Evolutionary conservation across 2,113 vertebrate genomes (phyloP).

Genomic region (Dermatemys mawii): DNA sequence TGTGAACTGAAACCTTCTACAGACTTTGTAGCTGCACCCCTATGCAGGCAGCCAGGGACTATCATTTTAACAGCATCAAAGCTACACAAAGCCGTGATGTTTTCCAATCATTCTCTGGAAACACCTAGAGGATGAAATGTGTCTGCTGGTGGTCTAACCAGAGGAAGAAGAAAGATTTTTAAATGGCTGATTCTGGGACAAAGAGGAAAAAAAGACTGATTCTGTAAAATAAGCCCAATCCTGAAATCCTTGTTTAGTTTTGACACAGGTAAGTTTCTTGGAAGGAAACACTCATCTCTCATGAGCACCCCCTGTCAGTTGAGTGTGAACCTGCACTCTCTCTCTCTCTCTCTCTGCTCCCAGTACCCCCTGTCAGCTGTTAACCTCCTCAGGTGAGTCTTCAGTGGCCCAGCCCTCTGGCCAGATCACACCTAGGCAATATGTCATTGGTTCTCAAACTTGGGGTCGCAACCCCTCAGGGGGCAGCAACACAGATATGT

Average conservation of each 20-base stretch:
- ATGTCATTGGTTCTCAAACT: no score
- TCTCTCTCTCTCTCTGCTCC: background rate
- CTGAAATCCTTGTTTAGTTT: constrained; percentile 29
- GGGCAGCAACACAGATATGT: no score
- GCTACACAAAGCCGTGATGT: constrained; percentile 19
- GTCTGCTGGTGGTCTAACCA: constrained; percentile 51
- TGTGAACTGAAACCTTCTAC: constrained; percentile 41
- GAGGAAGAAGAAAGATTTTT: background rate
- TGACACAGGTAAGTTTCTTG: background rate
- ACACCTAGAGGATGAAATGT: constrained; percentile 59
- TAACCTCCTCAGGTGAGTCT: no score
- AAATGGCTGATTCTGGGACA: constrained; percentile 34
- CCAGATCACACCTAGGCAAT: no score
- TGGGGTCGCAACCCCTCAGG: no score
- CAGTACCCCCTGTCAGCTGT: background rate
- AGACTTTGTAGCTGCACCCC: constrained; percentile 49
- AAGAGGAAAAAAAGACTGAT: background rate
- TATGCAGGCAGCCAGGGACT: constrained; percentile 20
- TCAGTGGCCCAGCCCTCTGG: no score
- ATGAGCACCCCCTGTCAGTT: background rate
- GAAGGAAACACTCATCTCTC: background rate
- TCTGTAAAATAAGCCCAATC: background rate
- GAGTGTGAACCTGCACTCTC: background rate
- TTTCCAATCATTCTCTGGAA: constrained; percentile 62
- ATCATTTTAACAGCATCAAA: constrained; percentile 55